Conservation (phyloP, 1,140 invertebrate genomes). For the Cydia pomonella region DNA sequence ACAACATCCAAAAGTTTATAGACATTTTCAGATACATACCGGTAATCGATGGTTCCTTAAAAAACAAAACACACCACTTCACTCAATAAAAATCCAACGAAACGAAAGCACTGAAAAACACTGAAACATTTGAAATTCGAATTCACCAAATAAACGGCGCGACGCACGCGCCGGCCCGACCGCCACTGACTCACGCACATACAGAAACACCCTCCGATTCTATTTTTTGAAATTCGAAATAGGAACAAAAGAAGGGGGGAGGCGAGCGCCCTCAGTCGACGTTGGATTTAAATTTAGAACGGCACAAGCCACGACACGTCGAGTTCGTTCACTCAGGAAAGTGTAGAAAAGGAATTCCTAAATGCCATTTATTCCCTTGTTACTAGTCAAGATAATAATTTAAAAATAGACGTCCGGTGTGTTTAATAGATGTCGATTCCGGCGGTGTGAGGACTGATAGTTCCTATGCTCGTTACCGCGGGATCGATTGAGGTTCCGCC, state of each 20-base stretch:
- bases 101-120: constrained; percentile 42
- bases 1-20: not conserved
- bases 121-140: constrained; percentile 41
- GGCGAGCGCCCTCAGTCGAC: constrained; percentile 63
- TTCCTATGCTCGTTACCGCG: constrained; percentile 71
- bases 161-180: constrained; percentile 65
- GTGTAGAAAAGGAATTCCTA: constrained; percentile 44
- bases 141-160: constrained; percentile 41
- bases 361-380: constrained; percentile 65
- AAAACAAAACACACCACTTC: constrained; percentile 36
- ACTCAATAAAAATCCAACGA: constrained; percentile 38
- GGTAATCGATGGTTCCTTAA: not conserved
- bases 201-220: constrained; percentile 68
- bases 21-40: not conserved
- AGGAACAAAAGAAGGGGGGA: constrained; percentile 77
- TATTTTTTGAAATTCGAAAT: constrained; percentile 75
- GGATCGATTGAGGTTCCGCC: constrained; percentile 39
- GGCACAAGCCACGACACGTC: constrained; percentile 54
- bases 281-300: constrained; percentile 60
- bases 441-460: constrained; percentile 48
- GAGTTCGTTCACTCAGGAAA: constrained; percentile 74
- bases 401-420: constrained; percentile 69
- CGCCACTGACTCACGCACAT: constrained; percentile 73
- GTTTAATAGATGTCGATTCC: constrained; percentile 63
- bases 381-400: constrained; percentile 55